Conservation (phyloP, 2,797 vertebrate species). For the Cynodonichthys magdalenae region DNA sequence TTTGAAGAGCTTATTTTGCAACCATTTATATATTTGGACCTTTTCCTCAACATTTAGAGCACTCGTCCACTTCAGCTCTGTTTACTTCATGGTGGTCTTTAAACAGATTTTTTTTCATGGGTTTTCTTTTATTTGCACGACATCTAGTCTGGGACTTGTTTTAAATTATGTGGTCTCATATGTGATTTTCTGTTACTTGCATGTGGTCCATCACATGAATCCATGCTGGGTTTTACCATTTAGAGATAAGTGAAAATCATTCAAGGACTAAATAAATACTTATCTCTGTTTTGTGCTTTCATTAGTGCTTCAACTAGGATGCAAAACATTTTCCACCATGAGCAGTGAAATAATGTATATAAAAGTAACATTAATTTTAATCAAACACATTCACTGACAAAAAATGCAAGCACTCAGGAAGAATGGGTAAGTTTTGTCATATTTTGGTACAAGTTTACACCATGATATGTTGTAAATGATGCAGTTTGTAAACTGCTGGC, state of each 20-base stretch:
- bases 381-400: background rate
- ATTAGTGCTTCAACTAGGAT: background rate
- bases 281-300: background rate
- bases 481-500: no score
- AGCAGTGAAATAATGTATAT: background rate
- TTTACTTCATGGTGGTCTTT: background rate
- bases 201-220: background rate
- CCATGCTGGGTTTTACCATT: slow-evolving; percentile 4
- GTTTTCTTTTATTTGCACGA: slow-evolving; percentile 4
- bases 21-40: slow-evolving; percentile 16
- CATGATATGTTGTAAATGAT: no score
- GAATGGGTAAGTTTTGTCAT: no score
- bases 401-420: no score
- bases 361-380: background rate
- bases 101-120: slow-evolving; percentile 13
- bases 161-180: background rate
- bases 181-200: slow-evolving; percentile 14
- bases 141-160: slow-evolving; percentile 16
- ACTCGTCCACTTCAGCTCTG: background rate
- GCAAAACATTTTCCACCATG: background rate
- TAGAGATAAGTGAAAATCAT: slow-evolving; percentile 6
- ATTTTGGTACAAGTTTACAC: no score
- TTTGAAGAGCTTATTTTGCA: background rate
- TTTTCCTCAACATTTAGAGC: slow-evolving; percentile 17
- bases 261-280: slow-evolving; percentile 2